These are phyloP conservation scores for Ganaspis sp. DNA, from an alignment of 1,140 invertebrate species.

Conservation along the genomic window DNA sequence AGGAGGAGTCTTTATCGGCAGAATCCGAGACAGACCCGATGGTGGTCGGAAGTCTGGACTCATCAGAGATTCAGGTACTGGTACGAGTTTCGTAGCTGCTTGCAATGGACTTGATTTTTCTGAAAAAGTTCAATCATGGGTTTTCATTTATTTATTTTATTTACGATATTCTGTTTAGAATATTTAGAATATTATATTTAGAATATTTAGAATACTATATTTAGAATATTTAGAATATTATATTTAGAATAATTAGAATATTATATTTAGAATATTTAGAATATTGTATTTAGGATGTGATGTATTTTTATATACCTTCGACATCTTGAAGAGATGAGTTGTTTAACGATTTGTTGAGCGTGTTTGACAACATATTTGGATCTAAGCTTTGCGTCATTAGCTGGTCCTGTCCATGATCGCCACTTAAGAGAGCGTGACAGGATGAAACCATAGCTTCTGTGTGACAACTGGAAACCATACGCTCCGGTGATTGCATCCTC, in stretches of 20 bases:
- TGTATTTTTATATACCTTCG: conserved; percentile 69
- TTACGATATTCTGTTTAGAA: too few relatives aligned
- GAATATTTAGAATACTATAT: too few relatives aligned
- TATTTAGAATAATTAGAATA: too few relatives aligned
- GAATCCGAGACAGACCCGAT: conserved; percentile 66
- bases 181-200: too few relatives aligned
- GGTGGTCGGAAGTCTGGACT: conserved; percentile 86
- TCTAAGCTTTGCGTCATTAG: conserved; percentile 83
- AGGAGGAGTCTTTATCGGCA: conserved; percentile 64
- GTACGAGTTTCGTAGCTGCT: conserved; percentile 89
- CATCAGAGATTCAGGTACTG: conserved; percentile 90
- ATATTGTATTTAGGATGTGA: too few relatives aligned
- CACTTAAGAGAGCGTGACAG: conserved; percentile 62
- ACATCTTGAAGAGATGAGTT: conserved; percentile 58
- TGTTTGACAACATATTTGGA: conserved; percentile 72
- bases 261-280: too few relatives aligned
- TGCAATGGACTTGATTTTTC: conserved; percentile 81
- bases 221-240: too few relatives aligned
- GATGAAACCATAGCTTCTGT: conserved; percentile 69
- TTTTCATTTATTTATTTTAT: too few relatives aligned
- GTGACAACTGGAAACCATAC: conserved; percentile 84
- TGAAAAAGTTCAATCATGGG: too few relatives aligned
- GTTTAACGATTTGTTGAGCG: conserved; percentile 60
- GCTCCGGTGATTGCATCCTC: conserved; percentile 82
- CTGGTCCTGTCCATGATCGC: conserved; percentile 64